A percentile compares a stretch with the other conserved stretches of the same genome.
phyloP scores from a whole-genome alignment of 2,888 invertebrate genomes.

The Tuberolachnus salignus region DNA sequence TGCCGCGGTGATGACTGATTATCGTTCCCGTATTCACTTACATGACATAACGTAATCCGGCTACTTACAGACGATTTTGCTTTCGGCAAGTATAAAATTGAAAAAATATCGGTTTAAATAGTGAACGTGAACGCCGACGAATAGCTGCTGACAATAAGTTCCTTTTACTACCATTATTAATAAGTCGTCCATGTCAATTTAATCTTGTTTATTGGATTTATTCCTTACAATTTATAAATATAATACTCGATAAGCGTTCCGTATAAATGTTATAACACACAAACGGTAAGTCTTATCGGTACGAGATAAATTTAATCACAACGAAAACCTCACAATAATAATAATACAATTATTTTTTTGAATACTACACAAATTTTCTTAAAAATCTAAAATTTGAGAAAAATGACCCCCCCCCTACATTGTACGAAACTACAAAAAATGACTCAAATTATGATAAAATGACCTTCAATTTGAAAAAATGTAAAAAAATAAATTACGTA shows the following conservation, averaged over 20 bases:
- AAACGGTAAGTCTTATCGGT: not conserved
- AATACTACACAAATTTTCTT: too few species aligned
- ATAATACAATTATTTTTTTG: not conserved
- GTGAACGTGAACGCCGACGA: conserved; percentile 23
- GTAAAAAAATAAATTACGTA: too few species aligned
- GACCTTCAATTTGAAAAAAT: too few species aligned
- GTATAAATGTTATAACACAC: not conserved
- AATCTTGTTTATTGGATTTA: conserved; percentile 29
- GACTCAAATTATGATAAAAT: too few species aligned
- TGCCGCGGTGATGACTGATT: too few species aligned
- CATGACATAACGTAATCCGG: not conserved
- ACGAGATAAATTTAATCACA: not conserved
- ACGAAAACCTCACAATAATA: not conserved
- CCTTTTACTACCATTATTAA: conserved; percentile 19
- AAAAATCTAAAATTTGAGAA: too few species aligned
- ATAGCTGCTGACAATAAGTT: conserved; percentile 12
- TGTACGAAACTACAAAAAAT: too few species aligned
- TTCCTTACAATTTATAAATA: conserved; percentile 30
- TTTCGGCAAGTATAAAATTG: conserved; percentile 21
- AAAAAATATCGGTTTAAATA: conserved; percentile 27
- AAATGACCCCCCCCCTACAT: too few species aligned
- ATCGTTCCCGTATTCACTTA: too few species aligned
- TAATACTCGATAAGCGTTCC: conserved; percentile 14
- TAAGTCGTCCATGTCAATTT: conserved; percentile 23
- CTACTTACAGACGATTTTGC: conserved; percentile 21